Base-by-base conservation (phyloP, 2,888 invertebrate species). In the Mimas tiliae region DNA sequence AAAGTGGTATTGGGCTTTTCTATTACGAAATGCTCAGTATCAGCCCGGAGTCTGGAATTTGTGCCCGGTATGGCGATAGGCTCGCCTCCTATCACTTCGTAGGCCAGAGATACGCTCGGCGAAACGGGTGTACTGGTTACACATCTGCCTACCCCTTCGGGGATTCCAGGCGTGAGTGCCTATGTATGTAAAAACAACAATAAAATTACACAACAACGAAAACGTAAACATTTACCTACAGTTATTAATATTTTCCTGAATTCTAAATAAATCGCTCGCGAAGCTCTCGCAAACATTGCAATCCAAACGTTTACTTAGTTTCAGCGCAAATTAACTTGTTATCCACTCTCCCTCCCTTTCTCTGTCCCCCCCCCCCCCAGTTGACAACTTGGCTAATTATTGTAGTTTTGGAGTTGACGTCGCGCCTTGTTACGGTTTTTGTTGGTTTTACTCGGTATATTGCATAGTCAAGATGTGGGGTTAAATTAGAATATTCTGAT, bases 261-360 rank as follows among this genome's bases (percentile, higher is more conserved):
- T 58, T 50, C 38, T 38, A 64, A 53, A 52, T 51, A 62, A 64
- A 64, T 51, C 64, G 33, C 52, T 58, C 42, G 58, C 38, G 42
- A 38, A 19, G 42, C 16, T 42, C 42, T 42, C 16, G 12, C 58
- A 58, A 58, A 58, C 58, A 58, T 42, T 19, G 58, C 58, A 38
- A 42, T 19, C 72, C 75, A 74, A 81, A 80, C 77, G 76, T 85
- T 86, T 83, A 76, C 80, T 76, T 70, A 79, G 81, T 77, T 78
- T 78, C 79, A 78, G 81, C 82, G 78, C 79, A 82, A 85, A 86
- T 87, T 85, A 87, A 82, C 86, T 84, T 83, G 85, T 84, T 82
- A 79, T 68, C 66, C 66, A 67, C 19, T 11, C 19, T 19, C 38
- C 11, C 12, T 16, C 11, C 58, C 34, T 4, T 27, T 27, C 27